Evolutionary conservation across 2,113 vertebrate species (phyloP).

Genomic region (Gorsachius goisagi): DNA sequence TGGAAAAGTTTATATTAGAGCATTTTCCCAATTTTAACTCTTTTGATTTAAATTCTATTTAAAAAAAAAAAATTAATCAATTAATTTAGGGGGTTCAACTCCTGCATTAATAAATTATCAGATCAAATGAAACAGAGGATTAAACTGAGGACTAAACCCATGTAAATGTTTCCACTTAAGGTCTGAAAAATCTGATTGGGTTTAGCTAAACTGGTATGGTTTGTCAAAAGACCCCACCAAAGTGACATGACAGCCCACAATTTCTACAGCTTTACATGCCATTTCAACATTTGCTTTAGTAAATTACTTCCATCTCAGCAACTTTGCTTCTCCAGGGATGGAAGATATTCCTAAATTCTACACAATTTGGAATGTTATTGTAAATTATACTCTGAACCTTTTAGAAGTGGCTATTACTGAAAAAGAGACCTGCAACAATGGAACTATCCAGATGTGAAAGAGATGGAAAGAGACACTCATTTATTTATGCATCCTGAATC

Average conservation of each 20-base stretch:
- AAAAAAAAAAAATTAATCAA: not conserved
- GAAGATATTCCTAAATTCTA: not conserved
- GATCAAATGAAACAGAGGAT: not conserved
- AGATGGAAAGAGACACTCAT: not conserved
- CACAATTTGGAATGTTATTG: not conserved
- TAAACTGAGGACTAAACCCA: not conserved
- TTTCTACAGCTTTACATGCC: not conserved
- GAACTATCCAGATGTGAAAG: not conserved
- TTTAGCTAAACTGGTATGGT: not conserved
- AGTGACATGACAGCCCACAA: not conserved
- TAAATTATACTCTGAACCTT: not conserved
- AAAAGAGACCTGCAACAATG: not conserved
- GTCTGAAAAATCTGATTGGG: not conserved
- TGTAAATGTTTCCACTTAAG: not conserved
- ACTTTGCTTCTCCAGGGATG: not conserved
- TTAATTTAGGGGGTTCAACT: not conserved
- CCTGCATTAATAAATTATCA: not conserved
- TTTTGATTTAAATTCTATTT: not conserved
- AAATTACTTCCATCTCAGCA: not conserved
- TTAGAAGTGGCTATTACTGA: not conserved
- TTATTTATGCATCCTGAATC: not conserved
- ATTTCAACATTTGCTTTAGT: not conserved
- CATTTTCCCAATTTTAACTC: not conserved
- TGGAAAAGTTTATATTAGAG: not conserved
- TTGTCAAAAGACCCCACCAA: not conserved